A percentile compares a stretch with the other conserved stretches of the same genome.
phyloP scores from a whole-genome alignment of 2,113 vertebrate species.

The Myrmophylax atrothorax region DNA sequence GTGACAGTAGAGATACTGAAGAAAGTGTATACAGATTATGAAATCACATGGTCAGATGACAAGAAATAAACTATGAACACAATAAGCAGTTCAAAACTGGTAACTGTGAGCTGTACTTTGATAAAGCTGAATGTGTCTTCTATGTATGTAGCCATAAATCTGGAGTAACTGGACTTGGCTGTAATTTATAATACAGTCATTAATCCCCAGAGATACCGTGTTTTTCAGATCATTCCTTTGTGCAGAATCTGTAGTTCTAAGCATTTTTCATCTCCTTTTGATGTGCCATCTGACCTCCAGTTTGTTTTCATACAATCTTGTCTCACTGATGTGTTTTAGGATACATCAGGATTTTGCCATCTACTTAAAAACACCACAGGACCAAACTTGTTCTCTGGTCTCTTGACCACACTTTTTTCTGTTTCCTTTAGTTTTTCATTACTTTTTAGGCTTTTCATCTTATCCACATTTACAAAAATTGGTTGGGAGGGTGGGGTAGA shows the following conservation, averaged over 20 bases:
- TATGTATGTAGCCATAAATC: neutral
- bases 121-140: neutral
- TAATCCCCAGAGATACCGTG: neutral
- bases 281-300: neutral
- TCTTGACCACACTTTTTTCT: neutral
- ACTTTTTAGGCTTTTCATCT: neutral
- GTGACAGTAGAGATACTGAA: conserved; percentile 85
- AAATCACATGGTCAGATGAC: conserved; percentile 86
- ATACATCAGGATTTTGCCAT: neutral
- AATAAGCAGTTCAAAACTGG: neutral
- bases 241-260: neutral
- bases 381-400: neutral
- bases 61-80: conserved; percentile 68
- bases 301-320: neutral
- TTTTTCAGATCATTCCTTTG: neutral
- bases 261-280: neutral
- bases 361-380: neutral
- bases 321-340: neutral
- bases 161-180: neutral
- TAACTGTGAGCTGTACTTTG: neutral
- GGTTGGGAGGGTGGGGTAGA: neutral
- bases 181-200: neutral
- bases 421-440: neutral
- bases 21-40: conserved; percentile 79
- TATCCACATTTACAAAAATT: neutral